These are phyloP conservation scores for Miniopterus natalensis DNA, from an alignment of 2,113 vertebrate genomes.

Conservation along the genomic window DNA sequence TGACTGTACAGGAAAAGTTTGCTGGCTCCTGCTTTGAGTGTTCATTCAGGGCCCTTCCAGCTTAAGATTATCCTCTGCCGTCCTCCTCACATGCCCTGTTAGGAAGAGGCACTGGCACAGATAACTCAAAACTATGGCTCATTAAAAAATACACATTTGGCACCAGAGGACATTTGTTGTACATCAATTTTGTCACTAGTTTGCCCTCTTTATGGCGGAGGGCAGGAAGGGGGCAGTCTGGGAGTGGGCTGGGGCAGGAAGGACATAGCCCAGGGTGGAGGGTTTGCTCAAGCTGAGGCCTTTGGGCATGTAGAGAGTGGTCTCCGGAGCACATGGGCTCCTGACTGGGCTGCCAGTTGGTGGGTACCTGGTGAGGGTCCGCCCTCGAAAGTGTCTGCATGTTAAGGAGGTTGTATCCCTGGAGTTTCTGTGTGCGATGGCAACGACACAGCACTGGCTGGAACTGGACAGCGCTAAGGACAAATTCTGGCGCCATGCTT, in stretches of 20 bases:
- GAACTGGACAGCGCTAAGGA: not conserved
- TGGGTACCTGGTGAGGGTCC: not conserved
- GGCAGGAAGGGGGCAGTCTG: not conserved
- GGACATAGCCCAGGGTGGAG: not conserved
- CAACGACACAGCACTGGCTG: not conserved
- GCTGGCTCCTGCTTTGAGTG: not conserved
- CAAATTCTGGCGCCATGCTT: not conserved
- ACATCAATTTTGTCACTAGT: not conserved
- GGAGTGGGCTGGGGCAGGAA: not conserved
- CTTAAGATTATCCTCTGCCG: not conserved
- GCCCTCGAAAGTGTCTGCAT: not conserved
- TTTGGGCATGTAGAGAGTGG: fast-evolving
- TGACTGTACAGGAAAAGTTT: not conserved
- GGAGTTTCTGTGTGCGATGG: not conserved
- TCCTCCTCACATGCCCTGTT: not conserved
- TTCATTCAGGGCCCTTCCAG: not conserved
- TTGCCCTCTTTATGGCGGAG: not conserved
- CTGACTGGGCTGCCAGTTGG: not conserved
- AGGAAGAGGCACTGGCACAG: not conserved
- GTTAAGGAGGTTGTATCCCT: not conserved
- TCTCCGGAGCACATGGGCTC: not conserved
- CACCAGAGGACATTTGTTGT: not conserved
- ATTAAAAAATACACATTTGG: not conserved
- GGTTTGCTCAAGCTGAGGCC: not conserved
- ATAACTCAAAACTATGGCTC: not conserved